Evolutionary conservation across 2,888 invertebrate species (phyloP), one percentile per base, ranked within the genome.

Genomic region (Tortricodes alternella): DNA sequence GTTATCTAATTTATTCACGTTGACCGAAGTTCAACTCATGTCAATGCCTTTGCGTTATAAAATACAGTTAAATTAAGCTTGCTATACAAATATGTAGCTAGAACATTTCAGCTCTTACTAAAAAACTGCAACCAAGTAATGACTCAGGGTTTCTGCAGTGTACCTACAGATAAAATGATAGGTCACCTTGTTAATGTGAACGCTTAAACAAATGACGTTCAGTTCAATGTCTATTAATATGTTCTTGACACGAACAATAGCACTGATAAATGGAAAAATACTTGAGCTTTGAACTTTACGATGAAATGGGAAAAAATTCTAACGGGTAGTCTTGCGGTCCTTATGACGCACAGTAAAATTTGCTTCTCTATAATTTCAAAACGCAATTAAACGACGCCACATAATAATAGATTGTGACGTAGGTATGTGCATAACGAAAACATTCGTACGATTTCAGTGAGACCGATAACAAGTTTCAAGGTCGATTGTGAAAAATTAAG

Each of bases 171-270:
- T 70, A 66, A 66, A 63, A 67, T 67, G 68, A 60, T 59, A 61
- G 64, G 72, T 69, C 72, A 71, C 68, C 70, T 70, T 70, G 69
- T 63, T 62, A 60, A 52, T 59, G 62, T 58, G 59, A 56, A 51
- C 57, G 61, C 53, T 58, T 60, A 49, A 60, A 62, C 56, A 56
- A 63, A 65, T 64, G 66, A 62, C 62, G 61, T 60, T 55, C 49
- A 21, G 53, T 44, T 29, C 29, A 19, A n/a, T 27, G 21, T 55
- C 19, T 48, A 56, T 56, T 56, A 56, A 49, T 56, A 49, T 19
- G 23, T 44, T 11, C 37, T 38, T 23, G 50, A 44, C 56, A 56
- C 56, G 50, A 56, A 50, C 51, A 24, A 21, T 37, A n/a, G n/a
- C n/a, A 37, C 49, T 18, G 18, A 37, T 46, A 46, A 24, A 46